A percentile compares a stretch with the other conserved stretches of the same genome.
phyloP scores from a whole-genome alignment of 2,113 vertebrate genomes.

The Empidonax traillii region DNA sequence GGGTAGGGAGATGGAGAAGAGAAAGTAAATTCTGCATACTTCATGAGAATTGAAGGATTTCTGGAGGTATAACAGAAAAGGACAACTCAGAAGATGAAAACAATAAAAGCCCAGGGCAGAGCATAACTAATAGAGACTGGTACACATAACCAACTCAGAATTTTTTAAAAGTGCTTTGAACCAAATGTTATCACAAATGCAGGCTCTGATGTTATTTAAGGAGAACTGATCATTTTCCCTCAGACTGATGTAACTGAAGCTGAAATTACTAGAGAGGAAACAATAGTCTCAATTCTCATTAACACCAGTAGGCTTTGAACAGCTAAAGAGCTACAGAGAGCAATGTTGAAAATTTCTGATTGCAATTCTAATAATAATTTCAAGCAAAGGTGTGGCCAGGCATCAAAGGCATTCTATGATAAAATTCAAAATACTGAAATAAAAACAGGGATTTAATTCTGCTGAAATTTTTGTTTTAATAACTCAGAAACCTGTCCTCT shows the following conservation, averaged over 20 bases:
- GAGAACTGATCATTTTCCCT: neutral
- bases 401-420: neutral
- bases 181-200: neutral
- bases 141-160: neutral
- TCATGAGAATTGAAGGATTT: neutral
- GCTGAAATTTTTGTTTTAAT: neutral
- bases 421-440: neutral
- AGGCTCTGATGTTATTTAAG: neutral
- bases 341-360: neutral
- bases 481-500: neutral
- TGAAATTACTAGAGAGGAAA: neutral
- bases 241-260: neutral
- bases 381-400: neutral
- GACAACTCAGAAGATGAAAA: neutral
- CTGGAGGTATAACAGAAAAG: neutral
- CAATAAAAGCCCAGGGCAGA: neutral
- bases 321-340: neutral
- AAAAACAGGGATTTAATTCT: neutral
- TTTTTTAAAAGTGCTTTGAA: neutral
- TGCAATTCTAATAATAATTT: neutral
- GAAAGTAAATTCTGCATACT: neutral
- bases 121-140: neutral
- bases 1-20: neutral
- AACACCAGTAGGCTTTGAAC: neutral
- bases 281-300: neutral